These are phyloP conservation scores for Tenthredo distinguenda DNA, from an alignment of 2,888 invertebrate genomes.

Conservation along the genomic window DNA sequence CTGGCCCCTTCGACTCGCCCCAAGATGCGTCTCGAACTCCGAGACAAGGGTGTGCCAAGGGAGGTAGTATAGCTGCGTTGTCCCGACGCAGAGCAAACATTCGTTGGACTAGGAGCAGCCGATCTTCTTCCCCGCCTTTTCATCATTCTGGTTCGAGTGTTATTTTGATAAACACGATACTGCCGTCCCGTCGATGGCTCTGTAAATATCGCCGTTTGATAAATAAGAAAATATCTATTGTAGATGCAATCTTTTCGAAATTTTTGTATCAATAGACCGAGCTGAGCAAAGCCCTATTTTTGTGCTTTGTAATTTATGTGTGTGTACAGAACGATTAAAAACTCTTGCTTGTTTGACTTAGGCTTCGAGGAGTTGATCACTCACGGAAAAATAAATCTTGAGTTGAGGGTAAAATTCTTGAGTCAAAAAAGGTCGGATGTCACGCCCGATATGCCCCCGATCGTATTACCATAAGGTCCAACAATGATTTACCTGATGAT, in stretches of 20 bases:
- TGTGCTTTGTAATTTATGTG: slow-evolving; percentile 25
- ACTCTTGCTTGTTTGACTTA: not conserved
- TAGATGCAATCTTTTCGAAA: slow-evolving; percentile 45
- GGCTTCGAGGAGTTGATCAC: not conserved
- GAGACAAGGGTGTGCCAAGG: slow-evolving; percentile 46
- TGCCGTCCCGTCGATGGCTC: slow-evolving; percentile 39
- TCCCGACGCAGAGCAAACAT: slow-evolving; percentile 30
- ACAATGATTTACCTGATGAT: not conserved
- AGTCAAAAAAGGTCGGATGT: not conserved
- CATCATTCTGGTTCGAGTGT: slow-evolving; percentile 49
- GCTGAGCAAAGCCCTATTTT: slow-evolving; percentile 19
- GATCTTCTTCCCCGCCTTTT: slow-evolving; percentile 39
- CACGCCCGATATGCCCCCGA: not conserved
- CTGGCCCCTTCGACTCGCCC: slow-evolving; percentile 12
- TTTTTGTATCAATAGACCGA: slow-evolving; percentile 8
- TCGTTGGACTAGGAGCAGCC: slow-evolving; percentile 26
- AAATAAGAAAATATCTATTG: slow-evolving; percentile 23
- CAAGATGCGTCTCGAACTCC: slow-evolving; percentile 1
- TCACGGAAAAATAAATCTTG: not conserved
- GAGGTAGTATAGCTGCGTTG: not conserved
- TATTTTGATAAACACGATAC: slow-evolving; percentile 50
- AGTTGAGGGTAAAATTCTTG: not conserved
- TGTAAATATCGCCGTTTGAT: slow-evolving; percentile 33
- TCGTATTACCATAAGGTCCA: not conserved
- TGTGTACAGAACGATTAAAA: slow-evolving; percentile 39